Conservation (phyloP, 1,140 invertebrate species). For the Sarcophaga peregrina region DNA sequence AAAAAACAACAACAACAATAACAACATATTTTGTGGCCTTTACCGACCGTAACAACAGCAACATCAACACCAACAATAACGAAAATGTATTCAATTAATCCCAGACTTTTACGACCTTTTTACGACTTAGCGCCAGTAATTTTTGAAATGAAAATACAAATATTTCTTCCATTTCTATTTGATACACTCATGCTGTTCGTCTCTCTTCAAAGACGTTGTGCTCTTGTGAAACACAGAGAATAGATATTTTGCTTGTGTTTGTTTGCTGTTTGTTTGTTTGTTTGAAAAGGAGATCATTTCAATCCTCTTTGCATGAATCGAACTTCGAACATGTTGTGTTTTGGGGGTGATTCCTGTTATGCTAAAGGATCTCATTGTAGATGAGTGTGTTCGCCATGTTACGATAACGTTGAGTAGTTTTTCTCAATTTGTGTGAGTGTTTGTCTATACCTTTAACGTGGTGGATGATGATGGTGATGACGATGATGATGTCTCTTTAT, state of each 20-base stretch:
- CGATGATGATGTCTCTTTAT: background rate
- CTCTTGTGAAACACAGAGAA: too few species aligned
- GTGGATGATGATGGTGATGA: too few species aligned
- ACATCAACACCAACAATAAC: background rate
- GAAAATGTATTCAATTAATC: conserved; percentile 10
- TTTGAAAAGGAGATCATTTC: background rate
- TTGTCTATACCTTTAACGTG: background rate
- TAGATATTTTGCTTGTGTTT: background rate
- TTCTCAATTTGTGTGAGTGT: background rate
- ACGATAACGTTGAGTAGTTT: conserved; percentile 3
- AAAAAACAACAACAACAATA: background rate
- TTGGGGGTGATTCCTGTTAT: background rate
- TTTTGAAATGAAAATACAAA: background rate
- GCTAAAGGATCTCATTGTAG: background rate
- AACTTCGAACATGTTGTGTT: conserved; percentile 31
- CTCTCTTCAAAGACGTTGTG: too few species aligned
- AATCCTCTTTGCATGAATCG: background rate
- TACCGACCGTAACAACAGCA: background rate
- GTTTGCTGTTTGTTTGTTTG: conserved; percentile 9
- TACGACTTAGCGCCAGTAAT: conserved; percentile 65
- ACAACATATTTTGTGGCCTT: background rate
- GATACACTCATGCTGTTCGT: too few species aligned
- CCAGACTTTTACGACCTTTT: conserved; percentile 60
- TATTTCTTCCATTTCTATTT: background rate
- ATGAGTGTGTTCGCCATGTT: background rate